Conservation (phyloP, 2,888 invertebrate genomes). For the Coenonympha arcania region DNA sequence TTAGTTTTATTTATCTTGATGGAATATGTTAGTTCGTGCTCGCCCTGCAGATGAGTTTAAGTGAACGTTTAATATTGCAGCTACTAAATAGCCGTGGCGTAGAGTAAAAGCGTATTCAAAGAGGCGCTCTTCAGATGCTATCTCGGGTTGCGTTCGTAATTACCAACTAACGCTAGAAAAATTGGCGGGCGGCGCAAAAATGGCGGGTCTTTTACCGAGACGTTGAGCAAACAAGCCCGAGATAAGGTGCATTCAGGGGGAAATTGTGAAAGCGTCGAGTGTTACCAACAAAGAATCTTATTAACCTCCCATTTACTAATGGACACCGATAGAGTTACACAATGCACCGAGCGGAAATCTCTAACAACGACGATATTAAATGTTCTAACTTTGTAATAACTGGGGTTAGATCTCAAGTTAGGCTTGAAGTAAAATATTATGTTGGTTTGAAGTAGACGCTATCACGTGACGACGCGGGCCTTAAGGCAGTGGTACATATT, state of each 20-base stretch:
- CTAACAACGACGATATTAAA: conserved; percentile 16
- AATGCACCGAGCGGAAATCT: conserved; percentile 15
- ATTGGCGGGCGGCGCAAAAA: conserved; percentile 40
- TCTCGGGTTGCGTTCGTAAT: conserved; percentile 50
- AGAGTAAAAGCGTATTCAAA: conserved; percentile 14
- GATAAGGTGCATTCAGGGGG: conserved; percentile 67
- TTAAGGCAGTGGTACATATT: no score
- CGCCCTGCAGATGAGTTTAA: no score
- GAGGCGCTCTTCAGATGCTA: conserved; percentile 27
- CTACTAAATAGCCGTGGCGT: conserved; percentile 7
- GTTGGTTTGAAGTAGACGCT: no score
- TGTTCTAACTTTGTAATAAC: no score
- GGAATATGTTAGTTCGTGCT: no score
- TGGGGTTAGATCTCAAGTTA: no score
- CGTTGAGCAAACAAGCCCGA: conserved; percentile 58
- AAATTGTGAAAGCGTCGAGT: conserved; percentile 61
- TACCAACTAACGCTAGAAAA: conserved; percentile 58
- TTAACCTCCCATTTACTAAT: conserved; percentile 67
- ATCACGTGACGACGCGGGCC: no score
- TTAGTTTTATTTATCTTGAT: no score
- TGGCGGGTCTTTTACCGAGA: conserved; percentile 47
- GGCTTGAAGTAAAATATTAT: no score
- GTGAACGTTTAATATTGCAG: conserved; percentile 14
- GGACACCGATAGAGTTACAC: conserved; percentile 57
- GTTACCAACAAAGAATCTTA: conserved; percentile 62